phyloP scores from a whole-genome alignment of 2,113 vertebrate species.

The Melanotaenia duboulayi region DNA sequence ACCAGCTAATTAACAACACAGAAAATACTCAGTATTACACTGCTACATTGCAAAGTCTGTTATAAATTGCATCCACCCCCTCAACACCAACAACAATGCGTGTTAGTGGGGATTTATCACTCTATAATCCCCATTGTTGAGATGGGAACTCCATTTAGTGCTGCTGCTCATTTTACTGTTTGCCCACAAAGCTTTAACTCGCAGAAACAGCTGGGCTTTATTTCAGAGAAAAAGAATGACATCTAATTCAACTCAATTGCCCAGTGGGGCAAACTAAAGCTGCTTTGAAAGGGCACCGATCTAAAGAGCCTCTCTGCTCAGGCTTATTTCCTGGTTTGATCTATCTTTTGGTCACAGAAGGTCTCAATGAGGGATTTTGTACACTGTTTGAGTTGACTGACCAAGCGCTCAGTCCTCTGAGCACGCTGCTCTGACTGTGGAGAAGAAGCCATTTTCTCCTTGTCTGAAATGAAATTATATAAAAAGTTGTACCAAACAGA shows the following conservation, averaged over 20 bases:
- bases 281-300: slow-evolving; percentile 74
- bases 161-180: slow-evolving; percentile 53
- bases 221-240: slow-evolving; percentile 67
- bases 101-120: slow-evolving; percentile 61
- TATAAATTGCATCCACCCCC: slow-evolving; percentile 27
- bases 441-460: slow-evolving; percentile 18
- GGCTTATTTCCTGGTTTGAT: slow-evolving; percentile 68
- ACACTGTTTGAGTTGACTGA: slow-evolving; percentile 53
- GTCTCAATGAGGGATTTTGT: slow-evolving; percentile 50
- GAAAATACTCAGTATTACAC: neutral
- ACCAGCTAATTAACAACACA: neutral
- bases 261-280: slow-evolving; percentile 73
- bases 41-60: slow-evolving; percentile 15
- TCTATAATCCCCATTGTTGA: slow-evolving; percentile 72
- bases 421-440: slow-evolving; percentile 36
- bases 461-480: slow-evolving; percentile 19
- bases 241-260: slow-evolving; percentile 74
- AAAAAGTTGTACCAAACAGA: too few relatives aligned
- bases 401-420: slow-evolving; percentile 47
- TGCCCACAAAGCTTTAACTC: slow-evolving; percentile 70
- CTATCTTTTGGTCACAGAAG: slow-evolving; percentile 61
- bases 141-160: slow-evolving; percentile 36
- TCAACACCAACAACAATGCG: slow-evolving; percentile 31
- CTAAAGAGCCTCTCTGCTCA: slow-evolving; percentile 55
- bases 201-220: slow-evolving; percentile 49